Base-by-base conservation (phyloP, 2,113 vertebrate genomes). In the Phoxinus phoxinus region DNA sequence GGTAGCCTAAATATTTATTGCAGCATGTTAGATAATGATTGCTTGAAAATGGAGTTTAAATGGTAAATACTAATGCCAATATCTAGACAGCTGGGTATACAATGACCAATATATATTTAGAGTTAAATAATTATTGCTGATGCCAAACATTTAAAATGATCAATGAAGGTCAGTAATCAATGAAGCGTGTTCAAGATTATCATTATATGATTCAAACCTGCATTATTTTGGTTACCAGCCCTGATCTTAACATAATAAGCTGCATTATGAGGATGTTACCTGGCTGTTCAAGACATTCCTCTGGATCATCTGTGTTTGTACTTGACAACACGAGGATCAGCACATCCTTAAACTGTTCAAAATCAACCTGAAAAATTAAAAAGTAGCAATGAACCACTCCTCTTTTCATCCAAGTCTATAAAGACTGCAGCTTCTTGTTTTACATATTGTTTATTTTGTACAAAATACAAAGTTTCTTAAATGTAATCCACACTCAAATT, bases 311-410 rank as follows among this genome's bases (percentile, higher is more conserved):
- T 46, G 84, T 92, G 88, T 90, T 91, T 30, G 78, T 46, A 0
- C 93, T 92, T 53, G 97, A 99, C 85, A 99, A 92, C 83, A 97
- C 94, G 89, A 96, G 93, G 91, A 99, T 98, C 86, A 99, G 93
- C 1, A 97, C 97, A 90, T 98, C 95, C 93, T 97, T 99, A 93
- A 99, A 99, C 41, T 97, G 96, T 80, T 97, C 95, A 90, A 99
- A 99, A 89, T 97, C 94, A 41, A 99, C 96, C 98, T 99, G 92
- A 5, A 92, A 88, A 51, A 59, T 73, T 76, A 69, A 88, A 59
- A 10, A 6, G 69, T 12, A 12, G 21, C 35, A 71, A 72, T 41
- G 1, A 72, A 41, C n/a, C 21, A n/a, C 35, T 71, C 19, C 0
- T 67, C 19, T 71, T 37, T 71, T 71, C 19, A n/a, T 6, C 4